Conservation (phyloP, 2,888 invertebrate species). For the Theretra japonica region DNA sequence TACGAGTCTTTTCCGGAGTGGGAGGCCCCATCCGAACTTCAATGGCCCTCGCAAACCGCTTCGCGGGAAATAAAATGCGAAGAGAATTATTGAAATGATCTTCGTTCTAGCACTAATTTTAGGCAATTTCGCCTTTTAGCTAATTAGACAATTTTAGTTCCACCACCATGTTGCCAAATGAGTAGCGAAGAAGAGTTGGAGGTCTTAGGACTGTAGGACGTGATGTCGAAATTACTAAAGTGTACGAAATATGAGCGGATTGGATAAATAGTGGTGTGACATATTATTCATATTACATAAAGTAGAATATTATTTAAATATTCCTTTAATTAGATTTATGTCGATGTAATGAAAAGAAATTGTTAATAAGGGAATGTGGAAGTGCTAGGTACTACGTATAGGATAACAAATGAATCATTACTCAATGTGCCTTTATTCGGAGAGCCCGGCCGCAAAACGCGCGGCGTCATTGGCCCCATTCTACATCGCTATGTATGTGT, state of each 20-base stretch:
- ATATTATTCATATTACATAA: constrained; percentile 72
- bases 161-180: constrained; percentile 84
- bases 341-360: constrained; percentile 62
- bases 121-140: constrained; percentile 72
- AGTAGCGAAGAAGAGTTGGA: constrained; percentile 71
- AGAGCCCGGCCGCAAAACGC: constrained; percentile 73
- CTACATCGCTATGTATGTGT: constrained; percentile 58
- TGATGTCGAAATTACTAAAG: constrained; percentile 76
- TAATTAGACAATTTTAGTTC: constrained; percentile 80
- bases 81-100: constrained; percentile 72
- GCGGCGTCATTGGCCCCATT: constrained; percentile 70
- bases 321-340: constrained; percentile 78
- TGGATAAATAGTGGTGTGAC: constrained; percentile 78
- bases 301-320: constrained; percentile 62
- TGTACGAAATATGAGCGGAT: constrained; percentile 68
- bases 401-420: constrained; percentile 76
- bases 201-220: constrained; percentile 74
- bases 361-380: constrained; percentile 61
- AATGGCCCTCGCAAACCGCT: constrained; percentile 72
- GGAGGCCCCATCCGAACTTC: constrained; percentile 70
- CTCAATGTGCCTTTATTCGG: constrained; percentile 83
- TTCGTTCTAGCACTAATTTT: constrained; percentile 67
- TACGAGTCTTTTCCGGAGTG: constrained; percentile 77
- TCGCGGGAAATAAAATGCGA: constrained; percentile 79
- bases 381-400: constrained; percentile 72